Evolutionary conservation across 2,888 invertebrate genomes (phyloP), one percentile per base, ranked within the genome.

Genomic region (Apodemia hepburni): DNA sequence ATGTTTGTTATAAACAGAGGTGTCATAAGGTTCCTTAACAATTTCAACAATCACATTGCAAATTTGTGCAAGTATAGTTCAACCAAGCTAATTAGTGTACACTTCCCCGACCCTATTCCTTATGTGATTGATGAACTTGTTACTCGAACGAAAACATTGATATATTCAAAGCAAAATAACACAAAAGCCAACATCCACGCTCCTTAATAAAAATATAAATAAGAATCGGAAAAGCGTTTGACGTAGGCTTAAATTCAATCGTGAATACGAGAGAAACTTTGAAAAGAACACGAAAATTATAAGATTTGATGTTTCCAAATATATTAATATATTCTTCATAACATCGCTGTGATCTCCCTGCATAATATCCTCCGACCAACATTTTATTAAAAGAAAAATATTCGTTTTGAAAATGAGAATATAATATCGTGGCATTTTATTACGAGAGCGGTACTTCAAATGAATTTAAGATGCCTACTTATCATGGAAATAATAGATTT

Each of bases 391-490:
- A 57, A 57, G 54, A 29, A 57, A 57, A 57, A 57, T 57, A 57
- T 57, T 57, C 54, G 54, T 57, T 57, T 57, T 57, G 54, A 57
- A 57, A 57, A 65, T 61, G 61, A 68, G 60, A 61, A 65, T 66
- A 68, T 66, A 68, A 69, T 65, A 69, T 63, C 63, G 65, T 62
- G 64, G 65, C 65, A 63, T 66, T 69, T 69, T 66, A 69, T 64
- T 62, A 35, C 62, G 63, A 54, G 38, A 60, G 60, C 60, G 60
- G 62, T 57, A 51, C 63, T 66, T 60, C 60, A 67, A 70, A 69
- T 69, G 64, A 69, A 70, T 70, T 68, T 66, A 64, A 66, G 65
- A 65, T 68, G 64, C 61, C 65, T 66, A 69, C 64, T 70, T 69
- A 64, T 60, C 66, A 68, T 68, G 63, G 63, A 66, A 68, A 66